Percentiles rank a stretch among this genome's conserved stretches.
Conservation (phyloP, 2,797 vertebrate species). For the Emys orbicularis region DNA sequence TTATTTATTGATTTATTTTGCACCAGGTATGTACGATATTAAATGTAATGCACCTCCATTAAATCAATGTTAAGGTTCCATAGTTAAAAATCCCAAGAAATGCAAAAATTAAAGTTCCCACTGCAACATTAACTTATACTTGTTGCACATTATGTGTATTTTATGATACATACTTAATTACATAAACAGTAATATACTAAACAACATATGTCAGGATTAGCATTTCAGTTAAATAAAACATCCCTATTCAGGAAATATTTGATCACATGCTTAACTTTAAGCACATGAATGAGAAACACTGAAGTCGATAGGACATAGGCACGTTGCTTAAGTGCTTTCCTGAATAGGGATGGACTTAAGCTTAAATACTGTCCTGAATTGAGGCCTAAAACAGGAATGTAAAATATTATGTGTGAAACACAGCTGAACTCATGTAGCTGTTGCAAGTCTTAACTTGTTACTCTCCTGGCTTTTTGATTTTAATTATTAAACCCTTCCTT, state of each 20-base stretch:
- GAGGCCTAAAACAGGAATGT: neutral
- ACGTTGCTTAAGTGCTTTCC: neutral
- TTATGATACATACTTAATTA: neutral
- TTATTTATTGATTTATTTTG: too few relatives aligned
- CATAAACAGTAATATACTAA: neutral
- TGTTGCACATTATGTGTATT: neutral
- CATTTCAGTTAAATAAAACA: neutral
- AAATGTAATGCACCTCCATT: too few relatives aligned
- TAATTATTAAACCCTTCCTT: neutral
- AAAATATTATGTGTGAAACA: neutral
- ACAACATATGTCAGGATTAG: neutral
- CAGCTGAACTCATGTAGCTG: neutral
- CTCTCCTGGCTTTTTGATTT: neutral
- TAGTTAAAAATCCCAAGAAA: neutral
- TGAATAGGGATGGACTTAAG: too few relatives aligned
- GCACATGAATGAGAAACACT: neutral
- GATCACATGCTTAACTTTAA: neutral
- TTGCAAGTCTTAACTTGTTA: neutral
- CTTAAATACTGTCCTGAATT: neutral
- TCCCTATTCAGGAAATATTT: neutral
- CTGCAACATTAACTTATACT: neutral
- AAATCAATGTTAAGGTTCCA: neutral
- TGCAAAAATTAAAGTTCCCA: neutral
- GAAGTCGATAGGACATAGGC: neutral
- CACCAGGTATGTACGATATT: too few relatives aligned